Percentiles rank a stretch among this genome's conserved stretches.
Evolutionary conservation across 2,113 vertebrate species (phyloP).

Genomic region (Pituophis catenifer): DNA sequence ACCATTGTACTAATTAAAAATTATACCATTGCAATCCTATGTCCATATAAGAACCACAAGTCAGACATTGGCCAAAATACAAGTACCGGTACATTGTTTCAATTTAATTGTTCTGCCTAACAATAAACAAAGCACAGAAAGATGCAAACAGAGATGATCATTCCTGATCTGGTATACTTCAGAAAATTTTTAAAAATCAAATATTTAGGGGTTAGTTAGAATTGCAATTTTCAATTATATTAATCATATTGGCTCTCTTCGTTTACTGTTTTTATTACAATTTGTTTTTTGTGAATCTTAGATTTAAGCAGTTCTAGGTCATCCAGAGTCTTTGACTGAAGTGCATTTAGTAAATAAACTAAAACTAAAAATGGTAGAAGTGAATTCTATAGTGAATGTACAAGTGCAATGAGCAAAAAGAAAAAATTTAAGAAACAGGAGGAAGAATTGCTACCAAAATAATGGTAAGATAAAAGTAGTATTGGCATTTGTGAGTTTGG

Average conservation of each 20-base stretch:
- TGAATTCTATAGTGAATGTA: not conserved
- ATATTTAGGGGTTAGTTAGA: too few species aligned
- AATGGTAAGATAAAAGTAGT: not conserved
- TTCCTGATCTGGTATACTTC: too few species aligned
- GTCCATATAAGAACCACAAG: not conserved
- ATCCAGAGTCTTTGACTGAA: not conserved
- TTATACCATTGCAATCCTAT: not conserved
- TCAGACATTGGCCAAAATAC: not conserved
- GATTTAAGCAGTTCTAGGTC: not conserved
- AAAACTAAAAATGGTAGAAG: not conserved
- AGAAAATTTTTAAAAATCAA: too few species aligned
- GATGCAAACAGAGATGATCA: too few species aligned
- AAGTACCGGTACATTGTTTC: not conserved
- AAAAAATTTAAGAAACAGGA: not conserved
- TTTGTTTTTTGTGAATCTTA: too few species aligned
- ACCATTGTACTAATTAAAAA: not conserved
- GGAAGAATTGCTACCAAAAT: not conserved
- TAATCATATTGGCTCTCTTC: too few species aligned
- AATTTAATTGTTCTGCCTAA: too few species aligned
- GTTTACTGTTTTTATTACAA: too few species aligned
- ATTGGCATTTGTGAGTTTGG: not conserved
- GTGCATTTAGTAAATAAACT: not conserved
- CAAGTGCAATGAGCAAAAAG: not conserved
- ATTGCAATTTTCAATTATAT: too few species aligned
- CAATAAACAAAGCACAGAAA: too few species aligned